Evolutionary conservation across 2,888 invertebrate species (phyloP), one percentile per base, ranked within the genome.

Genomic region (Eledone cirrhosa): DNA sequence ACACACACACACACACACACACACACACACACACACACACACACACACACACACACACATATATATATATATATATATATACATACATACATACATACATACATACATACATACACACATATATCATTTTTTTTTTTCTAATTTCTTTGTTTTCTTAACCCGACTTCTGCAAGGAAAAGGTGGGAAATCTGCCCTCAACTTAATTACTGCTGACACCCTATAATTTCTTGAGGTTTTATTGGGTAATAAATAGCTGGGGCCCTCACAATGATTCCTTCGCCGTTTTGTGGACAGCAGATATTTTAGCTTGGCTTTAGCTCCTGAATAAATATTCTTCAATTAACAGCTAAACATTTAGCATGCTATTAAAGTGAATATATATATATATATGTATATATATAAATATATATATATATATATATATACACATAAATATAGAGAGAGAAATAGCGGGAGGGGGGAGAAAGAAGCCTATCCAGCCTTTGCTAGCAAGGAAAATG

Each of bases 191-290:
- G 48, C 27, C 48, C 24, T 76, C 48, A 76, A 47, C 48, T 47
- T 76, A 76, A 76, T 76, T 76, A 48, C 76, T 76, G 24, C 5
- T 76, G 76, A 76, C 76, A 76, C 24, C 76, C 76, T 48, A 47
- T 76, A 76, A 76, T 76, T 76, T 76, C 72, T 33, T 41, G 29
- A 41, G n/a, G 72, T 72, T 72, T 72, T 72, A 72, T 72, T 72
- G 31, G 72, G 31, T 72, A 72, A 72, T 72, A 72, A 72, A 72
- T 72, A 31, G 31, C 41, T 31, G 31, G 31, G 31, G 41, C 41
- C 41, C 11, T 11, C 11, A 41, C 41, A 41, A 41, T 11, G 5
- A 41, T 41, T 41, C 2, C 41, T 41, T 41, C 41, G 11, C 11
- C 5, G 41, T 41, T 41, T 41, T 41, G 41, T 5, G 11, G 11